Conservation (phyloP, 2,888 invertebrate genomes). For the Muscina levida region DNA sequence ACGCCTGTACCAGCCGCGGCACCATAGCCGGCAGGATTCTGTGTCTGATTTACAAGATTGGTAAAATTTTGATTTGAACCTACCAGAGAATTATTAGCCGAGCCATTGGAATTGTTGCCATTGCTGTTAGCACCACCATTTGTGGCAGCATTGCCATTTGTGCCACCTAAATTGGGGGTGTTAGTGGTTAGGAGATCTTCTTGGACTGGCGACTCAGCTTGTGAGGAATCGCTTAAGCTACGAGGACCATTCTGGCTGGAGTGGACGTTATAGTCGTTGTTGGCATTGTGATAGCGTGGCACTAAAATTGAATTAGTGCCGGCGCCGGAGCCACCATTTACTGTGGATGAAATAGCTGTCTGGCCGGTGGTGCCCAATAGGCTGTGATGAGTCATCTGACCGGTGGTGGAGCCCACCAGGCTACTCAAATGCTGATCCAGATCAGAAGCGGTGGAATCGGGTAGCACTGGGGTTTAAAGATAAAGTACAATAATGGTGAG, state of each 20-base stretch:
- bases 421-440: slow-evolving; percentile 87
- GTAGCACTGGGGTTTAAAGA: slow-evolving; percentile 84
- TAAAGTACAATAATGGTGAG: slow-evolving; percentile 33
- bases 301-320: slow-evolving; percentile 82
- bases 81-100: slow-evolving; percentile 72
- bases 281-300: slow-evolving; percentile 83
- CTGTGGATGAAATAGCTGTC: slow-evolving; percentile 79
- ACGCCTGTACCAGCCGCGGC: slow-evolving; percentile 79
- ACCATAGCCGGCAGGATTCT: slow-evolving; percentile 80
- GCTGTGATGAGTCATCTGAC: slow-evolving; percentile 80
- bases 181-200: slow-evolving; percentile 87
- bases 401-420: slow-evolving; percentile 82
- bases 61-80: slow-evolving; percentile 80
- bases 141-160: slow-evolving; percentile 80
- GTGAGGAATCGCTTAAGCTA: slow-evolving; percentile 90
- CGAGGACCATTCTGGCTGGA: slow-evolving; percentile 85
- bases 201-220: slow-evolving; percentile 91
- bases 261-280: slow-evolving; percentile 84
- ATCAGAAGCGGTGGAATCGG: slow-evolving; percentile 88
- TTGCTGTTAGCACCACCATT: slow-evolving; percentile 69
- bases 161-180: slow-evolving; percentile 82
- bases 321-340: slow-evolving; percentile 72
- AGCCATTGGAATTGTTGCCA: slow-evolving; percentile 65
- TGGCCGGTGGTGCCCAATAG: slow-evolving; percentile 79
- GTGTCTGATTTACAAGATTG: slow-evolving; percentile 82